Conservation (phyloP, 2,113 vertebrate genomes). For the Microtus montanus region DNA sequence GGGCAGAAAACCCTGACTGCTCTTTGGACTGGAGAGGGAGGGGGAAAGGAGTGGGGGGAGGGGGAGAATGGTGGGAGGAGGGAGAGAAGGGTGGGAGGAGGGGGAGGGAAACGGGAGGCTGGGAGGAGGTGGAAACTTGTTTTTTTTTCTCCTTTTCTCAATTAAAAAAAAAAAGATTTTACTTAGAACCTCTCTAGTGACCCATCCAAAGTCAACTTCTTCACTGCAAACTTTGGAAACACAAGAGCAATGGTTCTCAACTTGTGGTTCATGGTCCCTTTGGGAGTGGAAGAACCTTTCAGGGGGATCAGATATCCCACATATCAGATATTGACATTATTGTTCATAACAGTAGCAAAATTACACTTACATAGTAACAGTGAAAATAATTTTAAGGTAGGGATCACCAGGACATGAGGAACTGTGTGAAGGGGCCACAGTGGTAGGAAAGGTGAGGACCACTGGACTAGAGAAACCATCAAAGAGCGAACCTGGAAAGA, state of each 20-base stretch:
- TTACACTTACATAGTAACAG: not conserved
- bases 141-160: no score
- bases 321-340: not conserved
- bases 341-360: not conserved
- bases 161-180: no score
- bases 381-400: not conserved
- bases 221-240: constrained; percentile 36
- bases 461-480: not conserved
- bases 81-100: no score
- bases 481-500: not conserved
- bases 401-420: not conserved
- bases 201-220: not conserved
- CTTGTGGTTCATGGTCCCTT: not conserved
- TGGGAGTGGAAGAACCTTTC: not conserved
- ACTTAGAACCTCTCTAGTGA: not conserved
- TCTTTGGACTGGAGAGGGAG: no score
- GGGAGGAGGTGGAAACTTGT: no score
- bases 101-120: no score
- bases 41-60: no score
- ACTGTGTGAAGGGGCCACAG: not conserved
- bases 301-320: not conserved
- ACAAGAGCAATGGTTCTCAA: not conserved
- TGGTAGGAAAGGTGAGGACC: no score
- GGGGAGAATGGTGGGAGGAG: no score
- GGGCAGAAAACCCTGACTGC: no score